Conservation (phyloP, 2,113 vertebrate genomes). For the Ardeotis arabs region DNA sequence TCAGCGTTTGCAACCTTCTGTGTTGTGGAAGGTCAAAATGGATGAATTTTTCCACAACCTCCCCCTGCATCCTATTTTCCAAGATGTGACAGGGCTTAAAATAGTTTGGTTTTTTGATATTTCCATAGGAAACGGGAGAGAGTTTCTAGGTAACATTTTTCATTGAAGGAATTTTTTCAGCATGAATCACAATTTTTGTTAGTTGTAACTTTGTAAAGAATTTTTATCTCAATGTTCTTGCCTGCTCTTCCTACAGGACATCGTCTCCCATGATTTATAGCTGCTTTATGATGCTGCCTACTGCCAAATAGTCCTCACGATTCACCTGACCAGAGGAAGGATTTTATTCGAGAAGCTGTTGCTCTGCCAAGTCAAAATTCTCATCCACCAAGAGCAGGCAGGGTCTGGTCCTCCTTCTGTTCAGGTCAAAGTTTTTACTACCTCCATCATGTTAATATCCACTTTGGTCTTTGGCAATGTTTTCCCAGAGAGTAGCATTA, state of each 20-base stretch:
- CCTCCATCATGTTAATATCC: neutral
- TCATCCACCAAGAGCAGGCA: neutral
- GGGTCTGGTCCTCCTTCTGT: neutral
- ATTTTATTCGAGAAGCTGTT: constrained; percentile 4
- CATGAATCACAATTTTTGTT: constrained; percentile 27
- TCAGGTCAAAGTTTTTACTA: neutral
- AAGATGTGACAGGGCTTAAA: constrained; percentile 12
- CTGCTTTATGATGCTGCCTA: neutral
- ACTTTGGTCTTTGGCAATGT: neutral
- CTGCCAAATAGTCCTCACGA: neutral
- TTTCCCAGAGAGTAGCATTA: neutral
- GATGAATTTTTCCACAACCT: neutral
- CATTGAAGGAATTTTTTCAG: constrained; percentile 14
- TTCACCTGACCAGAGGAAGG: constrained; percentile 33
- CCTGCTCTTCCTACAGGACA: constrained; percentile 22
- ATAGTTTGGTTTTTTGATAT: constrained; percentile 22
- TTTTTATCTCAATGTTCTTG: constrained; percentile 44
- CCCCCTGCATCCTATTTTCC: neutral
- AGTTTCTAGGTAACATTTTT: constrained; percentile 14
- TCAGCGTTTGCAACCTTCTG: neutral
- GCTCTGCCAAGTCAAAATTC: constrained; percentile 37
- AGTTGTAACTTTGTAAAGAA: neutral
- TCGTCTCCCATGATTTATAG: constrained; percentile 42
- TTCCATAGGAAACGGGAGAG: constrained; percentile 34
- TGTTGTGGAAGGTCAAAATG: neutral